These are phyloP conservation scores for Mythimna pallens DNA, from an alignment of 2,888 invertebrate genomes.

Conservation along the genomic window DNA sequence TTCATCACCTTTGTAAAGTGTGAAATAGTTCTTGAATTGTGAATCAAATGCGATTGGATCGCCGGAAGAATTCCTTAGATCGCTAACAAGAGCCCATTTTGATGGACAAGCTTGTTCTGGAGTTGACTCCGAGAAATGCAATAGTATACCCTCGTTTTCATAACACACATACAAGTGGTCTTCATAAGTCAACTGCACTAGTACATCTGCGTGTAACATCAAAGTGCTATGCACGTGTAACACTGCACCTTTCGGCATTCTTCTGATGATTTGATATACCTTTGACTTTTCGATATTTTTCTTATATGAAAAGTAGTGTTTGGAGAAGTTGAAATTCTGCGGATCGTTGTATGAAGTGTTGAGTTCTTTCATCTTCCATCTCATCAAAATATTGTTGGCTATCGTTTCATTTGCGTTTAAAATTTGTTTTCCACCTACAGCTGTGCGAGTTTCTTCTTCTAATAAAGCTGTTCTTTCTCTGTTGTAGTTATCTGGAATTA, in stretches of 20 bases:
- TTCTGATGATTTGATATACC: conserved; percentile 92
- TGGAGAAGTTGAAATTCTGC: conserved; percentile 91
- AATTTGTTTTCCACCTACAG: conserved; percentile 87
- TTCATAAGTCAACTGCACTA: conserved; percentile 92
- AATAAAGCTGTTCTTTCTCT: conserved; percentile 71
- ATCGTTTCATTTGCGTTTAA: conserved; percentile 85
- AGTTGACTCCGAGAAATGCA: conserved; percentile 77
- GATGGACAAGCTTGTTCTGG: conserved; percentile 77
- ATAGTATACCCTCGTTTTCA: conserved; percentile 71
- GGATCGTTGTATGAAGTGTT: conserved; percentile 86
- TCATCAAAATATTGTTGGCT: conserved; percentile 91
- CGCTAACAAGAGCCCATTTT: conserved; percentile 88
- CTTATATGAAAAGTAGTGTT: conserved; percentile 92
- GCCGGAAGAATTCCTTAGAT: conserved; percentile 82
- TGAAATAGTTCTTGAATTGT: conserved; percentile 88
- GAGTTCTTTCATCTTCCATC: conserved; percentile 88
- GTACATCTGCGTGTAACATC: conserved; percentile 90
- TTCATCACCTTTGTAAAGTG: conserved; percentile 87
- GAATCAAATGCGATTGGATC: conserved; percentile 87
- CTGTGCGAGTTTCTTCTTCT: conserved; percentile 81
- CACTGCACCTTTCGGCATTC: conserved; percentile 94
- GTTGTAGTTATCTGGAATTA: conserved; percentile 68
- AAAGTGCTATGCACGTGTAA: conserved; percentile 93
- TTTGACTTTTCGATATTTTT: conserved; percentile 91
- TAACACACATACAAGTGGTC: conserved; percentile 91